Conservation (phyloP, 2,797 vertebrate species). For the Malurus splendens region DNA sequence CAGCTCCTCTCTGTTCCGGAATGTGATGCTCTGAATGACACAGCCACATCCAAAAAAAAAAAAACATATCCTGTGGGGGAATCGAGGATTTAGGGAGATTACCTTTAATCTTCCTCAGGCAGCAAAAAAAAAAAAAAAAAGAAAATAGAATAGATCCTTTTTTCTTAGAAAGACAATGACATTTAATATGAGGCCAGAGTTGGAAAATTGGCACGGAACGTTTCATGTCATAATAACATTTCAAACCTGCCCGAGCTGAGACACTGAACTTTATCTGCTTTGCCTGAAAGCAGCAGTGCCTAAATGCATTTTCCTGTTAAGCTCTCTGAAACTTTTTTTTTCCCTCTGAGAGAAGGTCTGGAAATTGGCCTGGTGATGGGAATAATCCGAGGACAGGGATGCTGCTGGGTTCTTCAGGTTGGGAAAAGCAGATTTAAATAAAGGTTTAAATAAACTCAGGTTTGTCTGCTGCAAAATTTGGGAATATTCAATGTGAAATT, state of each 20-base stretch:
- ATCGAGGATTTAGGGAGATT: constrained; percentile 58
- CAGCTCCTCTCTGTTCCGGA: not conserved
- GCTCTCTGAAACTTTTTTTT: not conserved
- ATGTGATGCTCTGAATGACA: constrained; percentile 12
- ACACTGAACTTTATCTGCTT: not conserved
- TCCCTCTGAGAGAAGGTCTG: not conserved
- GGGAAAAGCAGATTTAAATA: too few species aligned
- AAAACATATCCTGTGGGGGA: not conserved
- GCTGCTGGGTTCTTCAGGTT: too few species aligned
- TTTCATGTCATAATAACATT: not conserved
- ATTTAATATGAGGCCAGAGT: not conserved
- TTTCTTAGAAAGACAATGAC: constrained; percentile 63
- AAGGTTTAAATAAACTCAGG: too few species aligned
- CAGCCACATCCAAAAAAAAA: not conserved
- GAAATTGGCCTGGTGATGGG: not conserved
- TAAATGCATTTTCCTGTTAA: not conserved
- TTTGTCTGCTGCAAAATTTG: not conserved
- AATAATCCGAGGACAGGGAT: too few species aligned
- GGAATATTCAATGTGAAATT: rapidly evolving
- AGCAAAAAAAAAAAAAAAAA: constrained; percentile 30
- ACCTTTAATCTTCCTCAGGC: constrained; percentile 45
- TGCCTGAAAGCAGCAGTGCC: not conserved
- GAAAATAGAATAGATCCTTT: constrained; percentile 43
- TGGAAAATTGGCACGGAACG: constrained; percentile 21
- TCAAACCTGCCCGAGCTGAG: not conserved